phyloP scores from a whole-genome alignment of 2,888 invertebrate genomes.

The Amblyjoppa fuscipennis region DNA sequence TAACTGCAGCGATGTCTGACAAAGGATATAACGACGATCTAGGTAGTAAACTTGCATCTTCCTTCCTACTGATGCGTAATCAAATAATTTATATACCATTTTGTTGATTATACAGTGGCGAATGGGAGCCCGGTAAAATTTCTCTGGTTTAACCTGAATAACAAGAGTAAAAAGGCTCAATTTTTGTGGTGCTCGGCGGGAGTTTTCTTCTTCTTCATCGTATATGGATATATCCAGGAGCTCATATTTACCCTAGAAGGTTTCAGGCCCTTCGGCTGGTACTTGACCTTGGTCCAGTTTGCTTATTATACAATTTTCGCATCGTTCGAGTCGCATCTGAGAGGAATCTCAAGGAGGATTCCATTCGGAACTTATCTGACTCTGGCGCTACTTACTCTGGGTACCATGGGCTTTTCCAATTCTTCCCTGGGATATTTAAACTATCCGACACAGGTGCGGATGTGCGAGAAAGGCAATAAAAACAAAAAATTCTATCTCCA shows the following conservation, averaged over 20 bases:
- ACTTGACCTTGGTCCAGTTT: conserved; percentile 96
- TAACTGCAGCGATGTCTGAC: conserved; percentile 38
- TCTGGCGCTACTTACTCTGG: conserved; percentile 94
- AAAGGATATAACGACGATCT: conserved; percentile 48
- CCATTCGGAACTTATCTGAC: conserved; percentile 93
- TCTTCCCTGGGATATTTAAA: conserved; percentile 97
- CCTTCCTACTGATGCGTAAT: background rate
- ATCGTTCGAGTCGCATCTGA: conserved; percentile 89
- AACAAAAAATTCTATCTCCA: background rate
- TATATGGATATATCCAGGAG: conserved; percentile 96
- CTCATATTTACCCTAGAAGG: conserved; percentile 96
- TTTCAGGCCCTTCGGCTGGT: conserved; percentile 96
- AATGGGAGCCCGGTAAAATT: conserved; percentile 86
- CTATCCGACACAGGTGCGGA: conserved; percentile 93
- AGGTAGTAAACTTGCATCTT: conserved; percentile 17
- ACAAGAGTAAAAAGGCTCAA: conserved; percentile 89
- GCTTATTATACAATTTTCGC: conserved; percentile 94
- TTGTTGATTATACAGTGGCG: background rate
- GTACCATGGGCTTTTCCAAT: conserved; percentile 98
- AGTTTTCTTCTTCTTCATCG: conserved; percentile 94
- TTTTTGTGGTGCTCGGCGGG: conserved; percentile 92
- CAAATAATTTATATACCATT: background rate
- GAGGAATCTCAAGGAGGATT: conserved; percentile 90
- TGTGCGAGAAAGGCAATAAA: background rate
- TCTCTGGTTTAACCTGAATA: conserved; percentile 91